Percentiles rank a stretch among this genome's conserved stretches.
These are phyloP conservation scores for Pachyuromys duprasi DNA, from an alignment of 2,797 vertebrate genomes.

Conservation along the genomic window DNA sequence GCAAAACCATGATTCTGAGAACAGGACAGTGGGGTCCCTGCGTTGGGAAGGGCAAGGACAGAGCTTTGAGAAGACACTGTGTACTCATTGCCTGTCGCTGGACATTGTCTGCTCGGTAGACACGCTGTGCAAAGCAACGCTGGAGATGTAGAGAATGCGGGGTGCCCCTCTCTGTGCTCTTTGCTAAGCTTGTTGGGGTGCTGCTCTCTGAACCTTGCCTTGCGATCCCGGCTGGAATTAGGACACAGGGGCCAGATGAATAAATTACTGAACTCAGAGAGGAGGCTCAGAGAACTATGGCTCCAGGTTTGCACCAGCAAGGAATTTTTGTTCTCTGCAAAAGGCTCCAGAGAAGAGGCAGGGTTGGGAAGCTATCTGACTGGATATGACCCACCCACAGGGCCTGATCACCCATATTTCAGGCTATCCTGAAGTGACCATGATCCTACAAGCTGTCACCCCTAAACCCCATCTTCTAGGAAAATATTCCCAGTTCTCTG, in stretches of 20 bases:
- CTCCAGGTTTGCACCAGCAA: accelerated
- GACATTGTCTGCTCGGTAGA: not conserved
- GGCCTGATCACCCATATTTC: not conserved
- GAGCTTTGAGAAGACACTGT: not conserved
- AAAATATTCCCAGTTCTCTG: not conserved
- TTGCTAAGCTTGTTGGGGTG: not conserved
- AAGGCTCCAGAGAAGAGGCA: not conserved
- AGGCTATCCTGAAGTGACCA: not conserved
- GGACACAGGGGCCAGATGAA: not conserved
- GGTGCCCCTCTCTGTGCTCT: not conserved
- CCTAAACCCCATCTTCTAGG: not conserved
- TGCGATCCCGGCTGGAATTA: not conserved
- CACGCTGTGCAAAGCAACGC: accelerated
- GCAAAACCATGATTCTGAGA: too few species aligned
- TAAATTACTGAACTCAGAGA: not conserved
- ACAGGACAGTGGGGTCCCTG: not conserved
- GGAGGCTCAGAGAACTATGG: not conserved
- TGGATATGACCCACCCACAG: not conserved
- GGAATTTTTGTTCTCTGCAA: not conserved
- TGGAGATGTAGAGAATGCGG: accelerated
- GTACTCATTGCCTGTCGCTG: accelerated
- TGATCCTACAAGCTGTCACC: not conserved
- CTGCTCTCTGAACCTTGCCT: not conserved
- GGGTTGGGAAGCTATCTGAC: not conserved
- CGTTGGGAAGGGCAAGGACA: not conserved